A percentile compares a stretch with the other conserved stretches of the same genome.
phyloP scores from a whole-genome alignment of 2,797 vertebrate genomes.

The Peromyscus aztecus region DNA sequence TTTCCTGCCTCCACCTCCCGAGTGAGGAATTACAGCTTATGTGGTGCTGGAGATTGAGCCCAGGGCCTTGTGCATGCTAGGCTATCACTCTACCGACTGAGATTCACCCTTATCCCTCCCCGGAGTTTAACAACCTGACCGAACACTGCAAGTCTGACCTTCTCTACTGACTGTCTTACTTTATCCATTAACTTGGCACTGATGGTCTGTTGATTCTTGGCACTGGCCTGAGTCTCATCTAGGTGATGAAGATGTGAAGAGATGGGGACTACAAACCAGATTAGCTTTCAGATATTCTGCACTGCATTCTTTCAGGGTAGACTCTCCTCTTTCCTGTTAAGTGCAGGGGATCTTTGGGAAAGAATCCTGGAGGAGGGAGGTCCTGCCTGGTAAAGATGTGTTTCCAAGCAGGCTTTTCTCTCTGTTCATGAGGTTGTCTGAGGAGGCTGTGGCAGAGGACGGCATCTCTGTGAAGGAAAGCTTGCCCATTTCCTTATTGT shows the following conservation, averaged over 20 bases:
- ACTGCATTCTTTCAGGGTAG: not conserved
- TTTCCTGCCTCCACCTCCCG: not conserved
- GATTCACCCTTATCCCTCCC: too few relatives aligned
- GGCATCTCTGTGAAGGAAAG: not conserved
- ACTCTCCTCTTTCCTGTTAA: slow-evolving; percentile 23
- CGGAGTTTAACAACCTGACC: not conserved
- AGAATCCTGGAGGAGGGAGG: not conserved
- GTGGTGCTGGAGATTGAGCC: not conserved
- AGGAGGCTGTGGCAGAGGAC: not conserved
- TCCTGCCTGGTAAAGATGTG: not conserved
- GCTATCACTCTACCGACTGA: not conserved
- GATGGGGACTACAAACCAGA: slow-evolving; percentile 41
- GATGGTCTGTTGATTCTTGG: not conserved
- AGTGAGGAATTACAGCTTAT: not conserved
- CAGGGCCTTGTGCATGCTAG: not conserved
- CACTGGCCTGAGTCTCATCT: not conserved
- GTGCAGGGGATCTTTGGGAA: not conserved
- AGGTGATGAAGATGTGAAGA: not conserved
- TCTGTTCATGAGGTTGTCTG: fast-evolving
- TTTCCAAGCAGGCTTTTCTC: not conserved
- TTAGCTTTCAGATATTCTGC: slow-evolving; percentile 27
- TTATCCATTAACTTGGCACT: not conserved
- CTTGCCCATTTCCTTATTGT: not conserved
- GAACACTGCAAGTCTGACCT: not conserved
- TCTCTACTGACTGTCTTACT: not conserved